Percentiles rank a stretch among this genome's conserved stretches.
These are phyloP conservation scores for Lasioglossum baleicum DNA, from an alignment of 1,140 invertebrate genomes.

Conservation along the genomic window DNA sequence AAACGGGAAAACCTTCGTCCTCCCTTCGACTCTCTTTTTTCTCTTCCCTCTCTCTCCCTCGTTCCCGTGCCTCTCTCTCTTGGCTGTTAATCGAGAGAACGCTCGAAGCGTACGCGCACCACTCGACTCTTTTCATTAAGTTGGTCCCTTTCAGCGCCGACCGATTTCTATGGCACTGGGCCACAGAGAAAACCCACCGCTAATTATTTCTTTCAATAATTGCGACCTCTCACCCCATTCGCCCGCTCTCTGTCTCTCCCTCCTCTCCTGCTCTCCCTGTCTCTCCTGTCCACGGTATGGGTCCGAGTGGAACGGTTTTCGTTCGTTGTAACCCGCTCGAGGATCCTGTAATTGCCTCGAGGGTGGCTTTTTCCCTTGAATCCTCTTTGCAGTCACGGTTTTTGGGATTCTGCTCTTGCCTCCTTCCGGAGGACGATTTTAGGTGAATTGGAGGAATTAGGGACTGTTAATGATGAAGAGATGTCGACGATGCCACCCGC, in stretches of 20 bases:
- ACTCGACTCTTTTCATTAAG: conserved; percentile 22
- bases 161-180: conserved; percentile 26
- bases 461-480: no score
- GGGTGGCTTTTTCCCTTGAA: not conserved
- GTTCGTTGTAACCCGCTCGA: not conserved
- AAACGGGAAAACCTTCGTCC: conserved; percentile 36
- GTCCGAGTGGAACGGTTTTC: no score
- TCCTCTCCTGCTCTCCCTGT: no score
- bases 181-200: conserved; percentile 3
- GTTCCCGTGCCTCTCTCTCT: not conserved
- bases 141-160: not conserved
- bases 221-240: not conserved
- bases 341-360: not conserved
- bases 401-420: no score
- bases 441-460: no score
- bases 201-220: conserved; percentile 30
- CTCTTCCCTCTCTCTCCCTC: conserved; percentile 2
- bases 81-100: no score
- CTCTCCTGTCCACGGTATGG: no score
- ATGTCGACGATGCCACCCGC: no score
- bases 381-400: not conserved
- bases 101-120: no score
- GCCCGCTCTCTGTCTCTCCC: no score
- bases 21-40: conserved; percentile 7
- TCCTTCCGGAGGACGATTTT: no score